Percentiles rank a stretch among this genome's conserved stretches.
phyloP scores from a whole-genome alignment of 2,113 vertebrate species.

The Chrysochloris asiatica region DNA sequence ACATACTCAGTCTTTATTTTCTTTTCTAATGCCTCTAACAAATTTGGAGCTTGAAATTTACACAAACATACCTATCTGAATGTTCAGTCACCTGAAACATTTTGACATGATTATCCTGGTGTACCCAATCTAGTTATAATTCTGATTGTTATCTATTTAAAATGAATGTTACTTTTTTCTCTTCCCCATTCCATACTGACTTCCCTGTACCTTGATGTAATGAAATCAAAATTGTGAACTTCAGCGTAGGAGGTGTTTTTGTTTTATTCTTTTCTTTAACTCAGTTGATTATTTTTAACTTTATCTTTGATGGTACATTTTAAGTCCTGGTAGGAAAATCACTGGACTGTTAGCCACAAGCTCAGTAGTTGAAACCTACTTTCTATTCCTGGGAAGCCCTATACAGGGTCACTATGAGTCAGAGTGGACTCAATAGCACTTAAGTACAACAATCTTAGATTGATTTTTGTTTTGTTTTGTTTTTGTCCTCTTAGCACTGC shows the following conservation, averaged over 20 bases:
- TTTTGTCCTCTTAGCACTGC: neutral
- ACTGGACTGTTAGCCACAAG: no score
- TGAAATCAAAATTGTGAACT: neutral
- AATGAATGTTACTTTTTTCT: constrained; percentile 18
- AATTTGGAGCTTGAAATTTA: neutral
- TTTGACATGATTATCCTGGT: neutral
- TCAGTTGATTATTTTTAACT: neutral
- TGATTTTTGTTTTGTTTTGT: no score
- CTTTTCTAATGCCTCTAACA: neutral
- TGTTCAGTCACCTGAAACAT: neutral
- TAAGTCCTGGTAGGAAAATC: no score
- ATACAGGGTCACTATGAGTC: no score
- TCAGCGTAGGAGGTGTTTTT: neutral
- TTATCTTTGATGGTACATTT: neutral
- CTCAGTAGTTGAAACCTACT: no score
- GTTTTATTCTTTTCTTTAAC: neutral
- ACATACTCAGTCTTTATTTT: neutral
- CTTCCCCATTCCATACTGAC: neutral
- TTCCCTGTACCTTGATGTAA: no score
- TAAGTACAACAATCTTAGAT: no score
- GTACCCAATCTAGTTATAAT: neutral
- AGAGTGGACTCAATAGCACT: no score
- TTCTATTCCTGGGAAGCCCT: no score
- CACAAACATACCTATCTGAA: neutral
- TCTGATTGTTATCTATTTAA: neutral